A percentile compares a stretch with the other conserved stretches of the same genome.
These are phyloP conservation scores for Onychostruthus taczanowskii DNA, from an alignment of 2,113 vertebrate genomes.

Conservation along the genomic window DNA sequence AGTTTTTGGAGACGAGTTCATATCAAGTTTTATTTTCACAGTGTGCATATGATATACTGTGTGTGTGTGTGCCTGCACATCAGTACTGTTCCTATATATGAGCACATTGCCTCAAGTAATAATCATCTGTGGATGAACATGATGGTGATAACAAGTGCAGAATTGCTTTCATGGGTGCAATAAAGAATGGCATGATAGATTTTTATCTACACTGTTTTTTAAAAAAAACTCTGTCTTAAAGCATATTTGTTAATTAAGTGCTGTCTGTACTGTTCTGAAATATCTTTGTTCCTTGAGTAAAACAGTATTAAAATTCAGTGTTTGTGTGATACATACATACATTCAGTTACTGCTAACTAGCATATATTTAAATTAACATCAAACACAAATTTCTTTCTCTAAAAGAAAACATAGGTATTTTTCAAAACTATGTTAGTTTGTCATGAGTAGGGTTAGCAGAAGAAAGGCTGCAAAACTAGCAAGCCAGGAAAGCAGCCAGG, in stretches of 20 bases:
- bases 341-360: neutral
- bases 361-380: neutral
- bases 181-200: neutral
- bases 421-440: neutral
- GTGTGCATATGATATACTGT: neutral
- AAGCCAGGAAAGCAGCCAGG: neutral
- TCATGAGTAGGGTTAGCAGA: neutral
- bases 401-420: neutral
- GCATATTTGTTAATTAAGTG: neutral
- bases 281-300: neutral
- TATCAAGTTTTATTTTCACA: neutral
- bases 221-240: neutral
- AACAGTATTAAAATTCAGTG: neutral
- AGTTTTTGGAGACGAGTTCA: neutral
- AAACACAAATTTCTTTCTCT: neutral
- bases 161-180: neutral
- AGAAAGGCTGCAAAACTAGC: neutral
- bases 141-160: neutral
- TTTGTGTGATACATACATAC: neutral
- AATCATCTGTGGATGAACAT: neutral
- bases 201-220: neutral
- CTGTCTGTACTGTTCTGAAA: neutral
- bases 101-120: neutral
- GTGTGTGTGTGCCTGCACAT: fast-evolving
- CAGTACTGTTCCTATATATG: neutral